These are phyloP conservation scores for Equus przewalskii DNA, from an alignment of 2,113 vertebrate species.

Conservation along the genomic window DNA sequence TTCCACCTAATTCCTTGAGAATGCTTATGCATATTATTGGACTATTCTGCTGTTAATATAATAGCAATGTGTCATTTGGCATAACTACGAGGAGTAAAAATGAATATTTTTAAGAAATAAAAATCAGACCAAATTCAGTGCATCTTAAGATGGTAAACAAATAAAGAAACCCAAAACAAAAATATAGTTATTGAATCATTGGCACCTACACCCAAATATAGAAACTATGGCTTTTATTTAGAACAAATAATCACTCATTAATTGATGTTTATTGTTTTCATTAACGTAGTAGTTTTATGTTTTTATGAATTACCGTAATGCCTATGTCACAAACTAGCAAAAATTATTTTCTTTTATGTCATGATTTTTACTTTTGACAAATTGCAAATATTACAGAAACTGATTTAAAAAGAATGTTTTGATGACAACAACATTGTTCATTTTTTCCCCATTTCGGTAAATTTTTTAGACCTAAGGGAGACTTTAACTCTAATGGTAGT, in stretches of 20 bases:
- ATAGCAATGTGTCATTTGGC: not conserved
- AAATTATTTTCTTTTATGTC: not conserved
- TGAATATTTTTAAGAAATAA: slow-evolving; percentile 51
- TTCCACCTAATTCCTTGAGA: not conserved
- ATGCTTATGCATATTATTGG: not conserved
- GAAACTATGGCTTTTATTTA: not conserved
- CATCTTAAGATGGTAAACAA: not conserved
- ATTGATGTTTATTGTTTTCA: not conserved
- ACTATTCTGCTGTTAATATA: not conserved
- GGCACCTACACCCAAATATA: not conserved
- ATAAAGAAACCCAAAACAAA: not conserved
- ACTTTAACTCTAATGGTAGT: not conserved
- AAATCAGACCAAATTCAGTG: not conserved
- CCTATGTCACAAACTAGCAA: not conserved
- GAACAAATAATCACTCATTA: not conserved
- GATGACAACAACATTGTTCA: not conserved
- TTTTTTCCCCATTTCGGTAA: not conserved
- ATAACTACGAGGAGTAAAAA: not conserved
- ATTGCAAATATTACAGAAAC: not conserved
- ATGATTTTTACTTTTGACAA: slow-evolving; percentile 13
- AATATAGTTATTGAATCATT: not conserved
- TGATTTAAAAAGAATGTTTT: not conserved
- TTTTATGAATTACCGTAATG: slow-evolving; percentile 21
- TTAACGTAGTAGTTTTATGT: not conserved
- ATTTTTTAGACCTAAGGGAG: not conserved